Conservation (phyloP, 2,888 invertebrate species). For the Leptinotarsa haldemani region DNA sequence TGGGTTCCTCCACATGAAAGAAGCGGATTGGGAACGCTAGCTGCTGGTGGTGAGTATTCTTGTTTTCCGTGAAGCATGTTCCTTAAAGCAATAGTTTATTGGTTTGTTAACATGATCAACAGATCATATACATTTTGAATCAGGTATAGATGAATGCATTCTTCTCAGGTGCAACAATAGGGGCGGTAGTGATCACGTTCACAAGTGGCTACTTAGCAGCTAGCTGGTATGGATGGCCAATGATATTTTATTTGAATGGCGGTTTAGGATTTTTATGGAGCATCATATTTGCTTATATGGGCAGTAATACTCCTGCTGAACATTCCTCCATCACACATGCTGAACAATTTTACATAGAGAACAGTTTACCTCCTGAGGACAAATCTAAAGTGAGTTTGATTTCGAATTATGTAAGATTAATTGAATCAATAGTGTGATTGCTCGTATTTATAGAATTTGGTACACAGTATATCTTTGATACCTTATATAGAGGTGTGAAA, state of each 20-base stretch:
- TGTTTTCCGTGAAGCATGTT: no score
- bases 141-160: neutral
- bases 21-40: conserved; percentile 75
- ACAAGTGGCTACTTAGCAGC: conserved; percentile 79
- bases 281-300: conserved; percentile 71
- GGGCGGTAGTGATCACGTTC: conserved; percentile 80
- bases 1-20: conserved; percentile 81
- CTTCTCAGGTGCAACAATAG: conserved; percentile 68
- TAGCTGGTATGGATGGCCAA: conserved; percentile 79
- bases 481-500: no score
- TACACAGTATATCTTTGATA: neutral
- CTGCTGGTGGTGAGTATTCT: conserved; percentile 68
- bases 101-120: neutral
- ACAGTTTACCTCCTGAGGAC: conserved; percentile 32
- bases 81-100: neutral
- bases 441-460: neutral
- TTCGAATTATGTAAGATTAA: neutral
- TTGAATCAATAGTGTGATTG: neutral
- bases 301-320: conserved; percentile 74
- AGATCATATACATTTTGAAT: neutral
- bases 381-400: neutral
- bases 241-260: conserved; percentile 82
- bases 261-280: conserved; percentile 73
- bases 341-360: conserved; percentile 76
- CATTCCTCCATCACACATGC: conserved; percentile 72